phyloP scores from a whole-genome alignment of 1,140 invertebrate species.

The Pinna nobilis region DNA sequence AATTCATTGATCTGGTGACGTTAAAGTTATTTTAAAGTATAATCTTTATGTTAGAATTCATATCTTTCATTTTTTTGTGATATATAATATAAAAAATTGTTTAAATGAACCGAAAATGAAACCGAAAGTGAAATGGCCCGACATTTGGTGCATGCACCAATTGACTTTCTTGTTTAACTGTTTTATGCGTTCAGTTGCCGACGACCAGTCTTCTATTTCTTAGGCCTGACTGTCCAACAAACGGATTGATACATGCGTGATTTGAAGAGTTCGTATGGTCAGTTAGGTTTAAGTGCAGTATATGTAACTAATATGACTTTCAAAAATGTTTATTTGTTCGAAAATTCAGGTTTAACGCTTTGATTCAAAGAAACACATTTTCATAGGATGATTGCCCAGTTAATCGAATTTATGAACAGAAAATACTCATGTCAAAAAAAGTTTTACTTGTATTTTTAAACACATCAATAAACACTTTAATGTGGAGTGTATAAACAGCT shows the following conservation, averaged over 20 bases:
- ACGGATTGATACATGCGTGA: conserved; percentile 7
- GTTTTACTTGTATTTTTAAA: not conserved
- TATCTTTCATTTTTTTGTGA: too few relatives aligned
- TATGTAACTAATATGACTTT: not conserved
- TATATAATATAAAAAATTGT: too few relatives aligned
- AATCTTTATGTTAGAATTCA: too few relatives aligned
- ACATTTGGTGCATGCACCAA: too few relatives aligned
- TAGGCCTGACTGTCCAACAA: not conserved
- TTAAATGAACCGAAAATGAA: too few relatives aligned
- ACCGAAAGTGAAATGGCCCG: too few relatives aligned
- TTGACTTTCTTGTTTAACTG: too few relatives aligned
- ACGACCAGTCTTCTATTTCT: too few relatives aligned
- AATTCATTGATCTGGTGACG: too few relatives aligned
- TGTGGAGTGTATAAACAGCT: not conserved
- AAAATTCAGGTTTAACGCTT: not conserved
- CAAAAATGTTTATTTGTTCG: not conserved
- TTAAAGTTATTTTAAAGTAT: too few relatives aligned
- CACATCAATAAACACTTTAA: not conserved
- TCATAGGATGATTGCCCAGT: not conserved
- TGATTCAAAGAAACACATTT: not conserved
- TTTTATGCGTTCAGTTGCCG: too few relatives aligned
- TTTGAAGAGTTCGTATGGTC: not conserved
- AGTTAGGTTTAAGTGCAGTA: not conserved
- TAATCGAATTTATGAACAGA: not conserved
- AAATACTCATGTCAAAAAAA: not conserved